These are phyloP conservation scores for Platalea minor DNA, from an alignment of 2,797 vertebrate species.

Conservation along the genomic window DNA sequence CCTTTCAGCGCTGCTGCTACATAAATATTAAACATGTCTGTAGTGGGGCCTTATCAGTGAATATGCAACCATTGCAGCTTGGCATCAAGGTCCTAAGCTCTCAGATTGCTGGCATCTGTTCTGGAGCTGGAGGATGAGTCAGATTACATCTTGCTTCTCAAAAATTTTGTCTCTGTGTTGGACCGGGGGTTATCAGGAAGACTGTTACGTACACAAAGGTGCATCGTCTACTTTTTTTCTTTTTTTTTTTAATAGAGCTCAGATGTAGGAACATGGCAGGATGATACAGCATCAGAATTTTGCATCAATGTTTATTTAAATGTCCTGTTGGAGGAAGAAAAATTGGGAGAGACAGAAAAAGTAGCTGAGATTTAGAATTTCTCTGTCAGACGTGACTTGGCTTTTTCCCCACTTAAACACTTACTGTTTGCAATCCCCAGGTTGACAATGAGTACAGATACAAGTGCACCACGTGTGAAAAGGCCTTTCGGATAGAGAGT, in stretches of 20 bases:
- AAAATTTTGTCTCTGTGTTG: background rate
- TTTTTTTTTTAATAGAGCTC: background rate
- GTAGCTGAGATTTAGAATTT: background rate
- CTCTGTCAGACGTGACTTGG: background rate
- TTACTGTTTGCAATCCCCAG: slow-evolving; percentile 65
- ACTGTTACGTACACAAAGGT: background rate
- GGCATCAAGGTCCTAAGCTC: background rate
- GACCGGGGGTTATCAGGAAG: background rate
- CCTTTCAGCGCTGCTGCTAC: background rate
- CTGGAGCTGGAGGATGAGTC: background rate
- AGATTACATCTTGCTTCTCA: background rate
- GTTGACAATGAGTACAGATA: slow-evolving; percentile 90
- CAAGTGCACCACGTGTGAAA: slow-evolving; percentile 91
- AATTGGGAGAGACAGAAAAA: background rate
- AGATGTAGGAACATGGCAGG: background rate
- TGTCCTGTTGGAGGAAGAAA: background rate
- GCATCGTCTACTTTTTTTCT: background rate
- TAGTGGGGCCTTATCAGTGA: background rate
- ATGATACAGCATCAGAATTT: background rate
- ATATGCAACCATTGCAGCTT: background rate
- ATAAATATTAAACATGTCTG: background rate
- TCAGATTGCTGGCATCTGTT: background rate
- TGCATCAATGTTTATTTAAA: background rate
- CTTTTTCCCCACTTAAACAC: background rate
- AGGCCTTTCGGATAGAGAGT: slow-evolving; percentile 94